Base-by-base conservation (phyloP, 2,113 vertebrate genomes). In the Hiodon tergisus region DNA sequence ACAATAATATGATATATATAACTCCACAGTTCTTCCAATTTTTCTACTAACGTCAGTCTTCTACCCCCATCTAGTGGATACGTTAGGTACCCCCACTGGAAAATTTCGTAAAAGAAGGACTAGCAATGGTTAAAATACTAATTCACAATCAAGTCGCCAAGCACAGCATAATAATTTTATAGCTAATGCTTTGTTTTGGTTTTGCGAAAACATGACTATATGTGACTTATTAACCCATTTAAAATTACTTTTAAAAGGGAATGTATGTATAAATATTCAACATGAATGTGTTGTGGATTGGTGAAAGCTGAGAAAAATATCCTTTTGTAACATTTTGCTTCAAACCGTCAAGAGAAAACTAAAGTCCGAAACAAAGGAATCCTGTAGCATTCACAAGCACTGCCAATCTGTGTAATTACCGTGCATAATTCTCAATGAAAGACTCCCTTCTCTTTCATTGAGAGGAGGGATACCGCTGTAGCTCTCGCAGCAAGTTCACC, bases 1-100 rank as follows among this genome's bases (percentile, higher is more conserved):
- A 7, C 14, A 16, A 16, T 2, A 16, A 16, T 62, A 5, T 62
- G 60, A 16, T 62, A 62, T 62, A 62, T 13, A 16, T 7, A 4
- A 62, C 60, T 62, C 17, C 6, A 14, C 59, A 61, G 6, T 61
- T 31, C 11, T 63, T 31, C 17, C 46, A 63, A 57, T 61, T 63
- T 1, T 52, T 16, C 50, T 63, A 48, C 11, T 9, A 65, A 73
- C 31, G 31, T 31, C 31, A 71, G 67, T 75, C n/a, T 50, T 79
- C 46, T 83, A 74, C 13, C 67, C 3, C 85, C 82, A 83, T 80
- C 88, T 84, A 79, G 80, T 85, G 88, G 74, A 54, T 11, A 67
- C 3, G 8, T 17, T 7, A 0, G 57, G 58, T 46, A 74, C 63
- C 4, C 5, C 46, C 16, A 46, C 3, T 9, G 48, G 17, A 76